Percentiles rank a stretch among this genome's conserved stretches.
Evolutionary conservation across 2,113 vertebrate genomes (phyloP).

Genomic region (Charadrius vociferus): DNA sequence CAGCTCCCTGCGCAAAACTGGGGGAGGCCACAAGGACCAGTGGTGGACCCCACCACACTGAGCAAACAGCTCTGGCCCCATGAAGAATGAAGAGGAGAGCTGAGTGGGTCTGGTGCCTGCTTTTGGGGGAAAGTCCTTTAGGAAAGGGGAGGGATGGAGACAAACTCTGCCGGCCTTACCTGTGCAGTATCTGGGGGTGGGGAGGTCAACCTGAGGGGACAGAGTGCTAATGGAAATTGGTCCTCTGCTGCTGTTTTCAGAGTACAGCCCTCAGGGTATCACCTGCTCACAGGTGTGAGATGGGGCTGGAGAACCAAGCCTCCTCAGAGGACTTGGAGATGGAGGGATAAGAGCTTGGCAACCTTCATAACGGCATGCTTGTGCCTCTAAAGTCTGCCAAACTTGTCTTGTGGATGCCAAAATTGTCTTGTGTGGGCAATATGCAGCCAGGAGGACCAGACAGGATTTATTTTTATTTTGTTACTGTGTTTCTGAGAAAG

Average conservation of each 20-base stretch:
- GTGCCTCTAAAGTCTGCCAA: not conserved
- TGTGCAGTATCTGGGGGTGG: not conserved
- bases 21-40: not conserved
- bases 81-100: not conserved
- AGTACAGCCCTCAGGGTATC: fast-evolving
- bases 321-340: not conserved
- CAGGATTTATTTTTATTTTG: not conserved
- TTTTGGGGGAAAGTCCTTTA: not conserved
- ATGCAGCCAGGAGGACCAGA: not conserved
- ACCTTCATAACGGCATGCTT: not conserved
- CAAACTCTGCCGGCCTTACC: not conserved
- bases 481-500: not conserved
- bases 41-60: not conserved
- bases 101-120: not conserved
- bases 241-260: not conserved
- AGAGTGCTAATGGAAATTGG: not conserved
- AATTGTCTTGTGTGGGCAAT: not conserved
- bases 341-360: not conserved
- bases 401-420: not conserved
- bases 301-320: not conserved
- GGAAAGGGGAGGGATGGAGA: not conserved
- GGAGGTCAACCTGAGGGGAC: not conserved
- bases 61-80: not conserved
- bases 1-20: fast-evolving
- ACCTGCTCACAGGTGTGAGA: not conserved